phyloP scores from a whole-genome alignment of 1,140 invertebrate genomes.

The Spodoptera litura region DNA sequence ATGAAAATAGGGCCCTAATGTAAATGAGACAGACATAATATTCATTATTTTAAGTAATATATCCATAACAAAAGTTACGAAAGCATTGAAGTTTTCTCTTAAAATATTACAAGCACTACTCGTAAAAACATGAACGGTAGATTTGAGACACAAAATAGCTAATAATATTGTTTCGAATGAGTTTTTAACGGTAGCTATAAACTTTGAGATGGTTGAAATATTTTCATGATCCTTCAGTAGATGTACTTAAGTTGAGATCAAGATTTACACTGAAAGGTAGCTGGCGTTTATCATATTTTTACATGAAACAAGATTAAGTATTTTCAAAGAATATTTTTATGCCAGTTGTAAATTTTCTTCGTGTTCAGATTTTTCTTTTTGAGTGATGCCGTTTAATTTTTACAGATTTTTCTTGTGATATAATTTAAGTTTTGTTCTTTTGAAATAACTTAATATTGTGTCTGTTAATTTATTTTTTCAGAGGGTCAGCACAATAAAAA shows the following conservation, averaged over 20 bases:
- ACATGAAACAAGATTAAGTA: background rate
- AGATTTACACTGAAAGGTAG: background rate
- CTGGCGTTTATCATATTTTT: constrained; percentile 18
- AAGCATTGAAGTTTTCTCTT: background rate
- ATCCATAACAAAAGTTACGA: background rate
- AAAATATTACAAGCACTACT: constrained; percentile 18
- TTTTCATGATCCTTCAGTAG: constrained; percentile 16
- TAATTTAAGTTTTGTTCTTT: no score
- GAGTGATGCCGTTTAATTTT: no score
- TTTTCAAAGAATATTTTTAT: background rate
- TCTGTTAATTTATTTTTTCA: no score
- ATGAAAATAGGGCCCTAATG: no score
- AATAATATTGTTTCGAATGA: constrained; percentile 30
- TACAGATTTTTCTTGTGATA: no score
- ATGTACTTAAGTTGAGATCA: constrained; percentile 2
- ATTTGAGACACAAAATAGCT: constrained; percentile 7
- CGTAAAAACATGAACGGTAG: constrained; percentile 9
- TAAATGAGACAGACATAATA: no score
- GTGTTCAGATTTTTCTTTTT: background rate
- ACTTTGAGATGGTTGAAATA: constrained; percentile 25
- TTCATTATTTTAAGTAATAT: no score
- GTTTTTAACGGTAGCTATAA: constrained; percentile 30
- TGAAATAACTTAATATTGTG: no score
- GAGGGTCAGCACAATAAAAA: no score
- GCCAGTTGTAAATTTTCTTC: background rate